Percentiles rank a stretch among this genome's conserved stretches.
phyloP scores from a whole-genome alignment of 2,113 vertebrate species.

The Ahaetulla prasina region DNA sequence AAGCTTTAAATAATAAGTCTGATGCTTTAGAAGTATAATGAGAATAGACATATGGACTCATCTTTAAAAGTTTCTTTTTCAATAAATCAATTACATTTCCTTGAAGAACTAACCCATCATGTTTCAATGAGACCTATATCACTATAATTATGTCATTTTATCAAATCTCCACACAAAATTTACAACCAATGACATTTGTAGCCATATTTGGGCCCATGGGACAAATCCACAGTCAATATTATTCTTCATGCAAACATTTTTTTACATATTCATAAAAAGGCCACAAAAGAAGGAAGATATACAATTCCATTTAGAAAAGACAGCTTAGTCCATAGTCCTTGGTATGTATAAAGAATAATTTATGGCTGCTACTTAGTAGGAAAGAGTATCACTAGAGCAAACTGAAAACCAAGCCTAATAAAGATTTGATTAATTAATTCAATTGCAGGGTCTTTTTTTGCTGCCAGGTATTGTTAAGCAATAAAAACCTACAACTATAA shows the following conservation, averaged over 20 bases:
- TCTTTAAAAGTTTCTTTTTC: constrained; percentile 26
- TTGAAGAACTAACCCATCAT: not conserved
- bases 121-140: not conserved
- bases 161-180: not conserved
- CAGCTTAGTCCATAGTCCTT: not conserved
- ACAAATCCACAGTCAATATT: not conserved
- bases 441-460: not conserved
- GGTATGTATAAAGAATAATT: not conserved
- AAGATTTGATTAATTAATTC: not conserved
- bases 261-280: not conserved
- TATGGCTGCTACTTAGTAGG: not conserved
- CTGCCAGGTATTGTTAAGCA: not conserved
- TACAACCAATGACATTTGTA: not conserved
- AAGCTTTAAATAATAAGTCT: constrained; percentile 12
- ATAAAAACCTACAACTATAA: not conserved
- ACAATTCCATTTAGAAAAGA: not conserved
- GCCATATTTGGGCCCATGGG: not conserved
- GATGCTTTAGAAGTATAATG: not conserved
- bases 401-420: not conserved
- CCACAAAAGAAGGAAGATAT: not conserved
- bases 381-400: not conserved
- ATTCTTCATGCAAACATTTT: not conserved
- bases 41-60: constrained; percentile 11
- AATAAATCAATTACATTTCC: not conserved
- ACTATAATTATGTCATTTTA: not conserved